Evolutionary conservation across 2,888 invertebrate species (phyloP).

Genomic region (Amblyjoppa proteus): DNA sequence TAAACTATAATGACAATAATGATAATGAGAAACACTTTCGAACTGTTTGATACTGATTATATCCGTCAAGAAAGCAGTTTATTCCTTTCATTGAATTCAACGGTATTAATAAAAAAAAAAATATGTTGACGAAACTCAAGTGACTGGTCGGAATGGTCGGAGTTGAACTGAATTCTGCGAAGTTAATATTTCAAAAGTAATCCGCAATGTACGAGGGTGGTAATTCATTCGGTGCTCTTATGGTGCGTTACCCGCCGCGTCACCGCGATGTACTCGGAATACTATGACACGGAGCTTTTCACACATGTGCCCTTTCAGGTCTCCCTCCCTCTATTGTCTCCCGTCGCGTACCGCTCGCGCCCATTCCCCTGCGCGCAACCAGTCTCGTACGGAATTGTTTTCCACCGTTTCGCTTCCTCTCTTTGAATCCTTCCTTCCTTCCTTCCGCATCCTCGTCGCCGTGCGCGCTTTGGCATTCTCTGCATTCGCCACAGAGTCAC

Average conservation of each 20-base stretch:
- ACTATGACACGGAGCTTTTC: slow-evolving; percentile 5
- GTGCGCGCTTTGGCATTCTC: slow-evolving; percentile 35
- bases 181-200: slow-evolving; percentile 13
- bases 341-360: slow-evolving; percentile 31
- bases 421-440: slow-evolving; percentile 40
- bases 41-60: too few species aligned
- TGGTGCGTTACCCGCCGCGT: neutral
- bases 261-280: neutral
- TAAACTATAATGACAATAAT: too few species aligned
- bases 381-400: slow-evolving; percentile 54
- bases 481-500: slow-evolving; percentile 56
- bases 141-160: neutral
- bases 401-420: slow-evolving; percentile 42
- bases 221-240: neutral
- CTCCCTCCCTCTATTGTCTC: slow-evolving; percentile 34
- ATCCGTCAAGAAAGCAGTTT: too few species aligned
- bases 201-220: neutral
- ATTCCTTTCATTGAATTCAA: neutral
- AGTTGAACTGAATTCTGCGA: neutral
- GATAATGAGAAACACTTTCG: too few species aligned
- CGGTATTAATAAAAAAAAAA: neutral
- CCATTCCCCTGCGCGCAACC: slow-evolving; percentile 10
- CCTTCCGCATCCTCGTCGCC: slow-evolving; percentile 37
- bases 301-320: neutral
- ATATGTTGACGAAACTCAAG: neutral